Conservation (phyloP, 1,140 invertebrate species). For the Drosophila rufa region DNA sequence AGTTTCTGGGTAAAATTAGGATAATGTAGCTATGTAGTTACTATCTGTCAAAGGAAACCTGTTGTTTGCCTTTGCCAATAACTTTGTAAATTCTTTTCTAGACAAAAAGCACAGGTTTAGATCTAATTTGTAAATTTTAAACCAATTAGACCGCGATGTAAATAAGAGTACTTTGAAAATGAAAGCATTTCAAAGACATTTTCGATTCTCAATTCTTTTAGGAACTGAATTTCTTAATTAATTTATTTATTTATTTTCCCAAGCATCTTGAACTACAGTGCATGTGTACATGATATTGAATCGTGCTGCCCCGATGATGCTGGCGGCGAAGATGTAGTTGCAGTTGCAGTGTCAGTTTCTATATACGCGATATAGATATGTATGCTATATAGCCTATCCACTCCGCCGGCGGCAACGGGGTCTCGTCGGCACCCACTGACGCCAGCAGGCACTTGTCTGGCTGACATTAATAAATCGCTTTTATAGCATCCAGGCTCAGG, state of each 20-base stretch:
- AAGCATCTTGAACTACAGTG: neutral
- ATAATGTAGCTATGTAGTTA: too few relatives aligned
- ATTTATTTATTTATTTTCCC: neutral
- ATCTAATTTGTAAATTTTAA: too few relatives aligned
- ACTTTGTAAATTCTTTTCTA: too few relatives aligned
- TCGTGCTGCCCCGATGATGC: neutral
- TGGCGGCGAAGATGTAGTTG: constrained; percentile 3
- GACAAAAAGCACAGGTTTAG: too few relatives aligned
- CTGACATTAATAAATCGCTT: constrained; percentile 83
- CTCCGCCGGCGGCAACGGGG: constrained; percentile 4
- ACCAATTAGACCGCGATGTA: too few relatives aligned
- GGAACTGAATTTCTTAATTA: neutral
- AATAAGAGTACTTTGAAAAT: too few relatives aligned
- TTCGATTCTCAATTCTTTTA: too few relatives aligned
- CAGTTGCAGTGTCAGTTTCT: constrained; percentile 5
- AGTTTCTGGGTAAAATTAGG: too few relatives aligned
- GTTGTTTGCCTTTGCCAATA: too few relatives aligned
- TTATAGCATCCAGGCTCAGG: constrained; percentile 61
- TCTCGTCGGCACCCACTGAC: constrained; percentile 41
- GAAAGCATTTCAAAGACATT: too few relatives aligned
- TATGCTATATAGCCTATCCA: constrained; percentile 17
- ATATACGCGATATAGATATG: constrained; percentile 22
- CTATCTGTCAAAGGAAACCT: too few relatives aligned
- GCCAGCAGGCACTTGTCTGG: constrained; percentile 77
- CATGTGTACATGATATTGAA: constrained; percentile 15